Evolutionary conservation across 2,888 invertebrate species (phyloP).

Genomic region (Drosophila rellima): DNA sequence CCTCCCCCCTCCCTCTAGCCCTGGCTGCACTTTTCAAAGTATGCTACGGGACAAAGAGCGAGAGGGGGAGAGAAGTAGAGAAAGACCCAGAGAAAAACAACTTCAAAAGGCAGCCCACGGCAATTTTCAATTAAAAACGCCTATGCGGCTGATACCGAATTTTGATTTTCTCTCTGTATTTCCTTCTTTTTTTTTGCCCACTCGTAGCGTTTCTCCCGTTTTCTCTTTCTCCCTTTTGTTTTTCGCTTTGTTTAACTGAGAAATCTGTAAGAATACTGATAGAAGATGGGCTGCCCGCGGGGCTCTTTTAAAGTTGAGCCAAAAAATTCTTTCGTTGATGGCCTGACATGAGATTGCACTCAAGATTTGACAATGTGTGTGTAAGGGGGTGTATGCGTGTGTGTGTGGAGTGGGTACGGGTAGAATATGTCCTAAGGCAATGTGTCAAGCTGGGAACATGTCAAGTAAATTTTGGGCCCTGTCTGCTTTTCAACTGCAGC

Average conservation of each 20-base stretch:
- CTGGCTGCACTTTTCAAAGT: conserved; percentile 54
- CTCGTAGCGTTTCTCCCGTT: not conserved
- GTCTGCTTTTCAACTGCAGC: conserved; percentile 4
- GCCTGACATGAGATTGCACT: conserved; percentile 74
- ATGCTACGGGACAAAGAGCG: conserved; percentile 34
- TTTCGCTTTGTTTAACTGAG: conserved; percentile 19
- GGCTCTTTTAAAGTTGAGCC: conserved; percentile 55
- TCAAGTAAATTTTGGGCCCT: conserved; percentile 12
- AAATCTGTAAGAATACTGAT: conserved; percentile 41
- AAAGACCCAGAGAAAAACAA: conserved; percentile 23
- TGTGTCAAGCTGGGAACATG: conserved; percentile 62
- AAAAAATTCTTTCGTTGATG: conserved; percentile 36
- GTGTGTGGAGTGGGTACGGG: not conserved
- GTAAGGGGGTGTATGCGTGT: conserved; percentile 3
- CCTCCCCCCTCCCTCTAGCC: conserved; percentile 1
- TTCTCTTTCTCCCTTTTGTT: not conserved
- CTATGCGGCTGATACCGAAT: conserved; percentile 48
- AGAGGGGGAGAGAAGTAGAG: not conserved
- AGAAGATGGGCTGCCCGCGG: conserved; percentile 29
- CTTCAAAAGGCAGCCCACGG: conserved; percentile 76
- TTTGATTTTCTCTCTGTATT: conserved; percentile 23
- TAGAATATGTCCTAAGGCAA: conserved; percentile 53
- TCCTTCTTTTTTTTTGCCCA: not conserved
- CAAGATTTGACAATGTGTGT: conserved; percentile 51
- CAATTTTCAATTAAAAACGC: conserved; percentile 79